These are phyloP conservation scores for Amiota mariae DNA, from an alignment of 2,888 invertebrate genomes.

Conservation along the genomic window DNA sequence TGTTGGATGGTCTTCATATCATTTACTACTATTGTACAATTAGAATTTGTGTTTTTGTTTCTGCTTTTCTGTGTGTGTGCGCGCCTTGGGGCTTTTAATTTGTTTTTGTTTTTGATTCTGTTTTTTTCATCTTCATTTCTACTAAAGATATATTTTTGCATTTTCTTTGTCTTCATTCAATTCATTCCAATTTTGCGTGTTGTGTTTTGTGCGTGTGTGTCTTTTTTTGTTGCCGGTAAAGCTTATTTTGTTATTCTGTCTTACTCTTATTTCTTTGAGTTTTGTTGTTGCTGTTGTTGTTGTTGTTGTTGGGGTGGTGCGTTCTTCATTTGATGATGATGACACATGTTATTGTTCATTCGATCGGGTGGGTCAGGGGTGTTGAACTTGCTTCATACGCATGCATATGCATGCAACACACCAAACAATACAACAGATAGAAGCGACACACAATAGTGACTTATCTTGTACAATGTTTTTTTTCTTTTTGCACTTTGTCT, in stretches of 20 bases:
- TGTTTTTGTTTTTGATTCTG: neutral
- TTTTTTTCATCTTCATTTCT: neutral
- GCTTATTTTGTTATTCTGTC: neutral
- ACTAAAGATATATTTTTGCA: neutral
- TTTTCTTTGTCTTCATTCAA: neutral
- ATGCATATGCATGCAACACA: neutral
- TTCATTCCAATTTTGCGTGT: conserved; percentile 6
- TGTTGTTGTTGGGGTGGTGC: no score
- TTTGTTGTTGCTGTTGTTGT: neutral
- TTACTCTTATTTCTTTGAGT: conserved; percentile 20
- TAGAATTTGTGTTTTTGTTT: neutral
- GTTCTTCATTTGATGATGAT: neutral
- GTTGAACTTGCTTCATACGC: conserved; percentile 8
- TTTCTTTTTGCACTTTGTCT: no score
- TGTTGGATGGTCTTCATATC: neutral
- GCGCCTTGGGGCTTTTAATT: no score
- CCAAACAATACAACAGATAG: neutral
- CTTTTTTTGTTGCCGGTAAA: conserved; percentile 11
- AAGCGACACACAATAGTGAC: no score
- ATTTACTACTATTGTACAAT: no score
- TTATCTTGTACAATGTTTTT: no score
- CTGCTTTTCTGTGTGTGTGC: neutral
- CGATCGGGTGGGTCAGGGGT: neutral
- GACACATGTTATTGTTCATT: neutral
- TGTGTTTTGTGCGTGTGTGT: neutral